Conservation (phyloP, 2,888 invertebrate species). For the Agriopis marginaria region DNA sequence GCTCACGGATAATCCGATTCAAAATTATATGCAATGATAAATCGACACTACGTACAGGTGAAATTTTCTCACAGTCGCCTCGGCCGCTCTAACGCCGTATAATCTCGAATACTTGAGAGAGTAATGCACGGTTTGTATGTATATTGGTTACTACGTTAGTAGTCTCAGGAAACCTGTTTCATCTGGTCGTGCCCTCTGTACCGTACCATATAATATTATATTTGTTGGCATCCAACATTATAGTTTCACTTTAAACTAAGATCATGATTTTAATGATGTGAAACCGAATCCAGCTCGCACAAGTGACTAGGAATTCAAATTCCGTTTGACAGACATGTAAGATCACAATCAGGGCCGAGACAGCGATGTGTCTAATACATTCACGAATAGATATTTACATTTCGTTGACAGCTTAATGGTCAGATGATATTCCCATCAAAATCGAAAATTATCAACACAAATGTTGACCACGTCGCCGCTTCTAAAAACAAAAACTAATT, state of each 20-base stretch:
- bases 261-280: conserved; percentile 60
- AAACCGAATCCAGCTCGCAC: conserved; percentile 49
- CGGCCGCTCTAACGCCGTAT: conserved; percentile 64
- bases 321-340: conserved; percentile 42
- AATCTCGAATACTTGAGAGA: conserved; percentile 73
- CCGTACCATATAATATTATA: conserved; percentile 67
- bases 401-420: conserved; percentile 63
- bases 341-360: conserved; percentile 52
- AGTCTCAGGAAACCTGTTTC: conserved; percentile 80
- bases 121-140: conserved; percentile 79
- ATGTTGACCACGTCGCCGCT: conserved; percentile 47
- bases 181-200: conserved; percentile 79
- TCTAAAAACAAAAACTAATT: conserved; percentile 63
- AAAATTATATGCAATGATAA: conserved; percentile 53
- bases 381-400: conserved; percentile 54
- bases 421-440: conserved; percentile 52
- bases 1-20: conserved; percentile 49
- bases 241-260: conserved; percentile 78
- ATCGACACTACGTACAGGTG: conserved; percentile 71
- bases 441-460: conserved; percentile 54
- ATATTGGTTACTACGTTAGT: conserved; percentile 84
- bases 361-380: conserved; percentile 39
- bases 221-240: conserved; percentile 64
- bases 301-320: conserved; percentile 34
- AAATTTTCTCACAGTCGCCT: conserved; percentile 81